Conservation (phyloP, 2,113 vertebrate genomes). For the Zootoca vivipara region DNA sequence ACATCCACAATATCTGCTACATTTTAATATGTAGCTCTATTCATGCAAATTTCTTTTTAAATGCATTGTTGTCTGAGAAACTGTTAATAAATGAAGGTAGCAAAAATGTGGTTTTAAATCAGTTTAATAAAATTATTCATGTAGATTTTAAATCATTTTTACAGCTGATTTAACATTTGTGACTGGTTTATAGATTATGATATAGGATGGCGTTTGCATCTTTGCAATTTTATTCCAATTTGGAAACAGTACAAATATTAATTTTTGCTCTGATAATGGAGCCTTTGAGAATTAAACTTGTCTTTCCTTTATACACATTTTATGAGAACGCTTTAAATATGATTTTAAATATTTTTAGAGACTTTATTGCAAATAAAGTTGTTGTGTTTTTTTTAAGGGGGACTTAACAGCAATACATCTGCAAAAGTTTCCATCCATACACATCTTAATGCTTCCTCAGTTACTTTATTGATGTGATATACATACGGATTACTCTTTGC, state of each 20-base stretch:
- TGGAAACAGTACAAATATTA: constrained; percentile 84
- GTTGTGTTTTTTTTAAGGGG: constrained; percentile 70
- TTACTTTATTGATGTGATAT: constrained; percentile 75
- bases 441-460: constrained; percentile 75
- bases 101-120: constrained; percentile 79
- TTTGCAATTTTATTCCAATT: constrained; percentile 89
- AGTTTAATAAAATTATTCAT: constrained; percentile 80
- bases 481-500: constrained; percentile 59
- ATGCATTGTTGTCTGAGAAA: constrained; percentile 68
- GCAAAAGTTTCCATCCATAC: constrained; percentile 82
- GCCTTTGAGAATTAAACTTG: constrained; percentile 80
- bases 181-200: constrained; percentile 82
- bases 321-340: constrained; percentile 84
- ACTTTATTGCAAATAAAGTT: constrained; percentile 80
- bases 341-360: constrained; percentile 91
- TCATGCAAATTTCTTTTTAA: constrained; percentile 66
- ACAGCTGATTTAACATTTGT: constrained; percentile 81
- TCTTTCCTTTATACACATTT: constrained; percentile 81
- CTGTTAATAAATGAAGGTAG: constrained; percentile 78
- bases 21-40: constrained; percentile 41
- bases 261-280: constrained; percentile 90
- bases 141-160: constrained; percentile 82
- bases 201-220: constrained; percentile 78
- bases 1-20: constrained; percentile 15
- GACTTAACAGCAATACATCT: constrained; percentile 79